Percentiles rank a stretch among this genome's conserved stretches.
These are phyloP conservation scores for Leptinotarsa undecemlineata DNA, from an alignment of 1,140 invertebrate species.

Conservation along the genomic window DNA sequence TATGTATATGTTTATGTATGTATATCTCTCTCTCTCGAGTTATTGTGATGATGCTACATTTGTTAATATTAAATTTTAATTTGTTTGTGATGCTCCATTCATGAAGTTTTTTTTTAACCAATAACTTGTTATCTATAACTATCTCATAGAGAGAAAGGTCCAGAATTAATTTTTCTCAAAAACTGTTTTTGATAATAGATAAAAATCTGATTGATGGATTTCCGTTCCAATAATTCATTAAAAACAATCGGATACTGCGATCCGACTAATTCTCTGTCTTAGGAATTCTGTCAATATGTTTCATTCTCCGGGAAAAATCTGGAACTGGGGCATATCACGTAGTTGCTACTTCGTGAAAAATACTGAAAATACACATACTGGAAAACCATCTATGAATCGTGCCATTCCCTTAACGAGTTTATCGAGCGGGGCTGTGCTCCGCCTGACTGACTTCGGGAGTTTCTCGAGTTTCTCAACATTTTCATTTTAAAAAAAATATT, in stretches of 20 bases:
- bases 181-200: no score
- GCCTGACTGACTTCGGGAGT: conserved; percentile 6
- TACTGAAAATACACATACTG: conserved; percentile 21
- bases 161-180: no score
- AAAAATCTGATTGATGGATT: no score
- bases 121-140: no score
- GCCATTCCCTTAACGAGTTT: conserved; percentile 7
- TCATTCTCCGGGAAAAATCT: background rate
- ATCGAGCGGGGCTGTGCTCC: conserved; percentile 10
- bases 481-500: background rate
- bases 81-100: no score
- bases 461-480: background rate
- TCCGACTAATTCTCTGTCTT: background rate
- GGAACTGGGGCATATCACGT: conserved; percentile 17
- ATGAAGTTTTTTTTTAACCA: no score
- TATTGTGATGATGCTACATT: no score
- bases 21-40: no score
- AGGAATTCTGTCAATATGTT: conserved; percentile 16
- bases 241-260: background rate
- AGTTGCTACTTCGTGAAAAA: conserved; percentile 20
- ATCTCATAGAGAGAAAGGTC: no score
- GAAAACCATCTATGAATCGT: conserved; percentile 24
- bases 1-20: no score
- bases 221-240: no score
- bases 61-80: no score